Percentiles rank a stretch among this genome's conserved stretches.
Evolutionary conservation across 2,888 invertebrate species (phyloP).

Genomic region (Drosophila pegasa): DNA sequence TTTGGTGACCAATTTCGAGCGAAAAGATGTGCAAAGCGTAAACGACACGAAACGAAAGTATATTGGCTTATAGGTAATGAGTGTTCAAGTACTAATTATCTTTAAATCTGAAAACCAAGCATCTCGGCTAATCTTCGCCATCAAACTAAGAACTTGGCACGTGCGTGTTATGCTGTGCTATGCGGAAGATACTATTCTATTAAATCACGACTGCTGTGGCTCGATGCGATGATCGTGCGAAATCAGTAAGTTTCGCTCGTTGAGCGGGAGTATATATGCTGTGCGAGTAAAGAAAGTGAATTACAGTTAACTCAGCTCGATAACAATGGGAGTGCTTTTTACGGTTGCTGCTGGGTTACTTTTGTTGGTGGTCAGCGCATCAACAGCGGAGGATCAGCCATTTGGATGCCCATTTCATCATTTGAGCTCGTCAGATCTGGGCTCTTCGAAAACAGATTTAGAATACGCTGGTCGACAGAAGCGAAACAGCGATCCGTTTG

Average conservation of each 20-base stretch:
- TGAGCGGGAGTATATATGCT: conserved; percentile 55
- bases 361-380: conserved; percentile 16
- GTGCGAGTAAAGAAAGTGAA: conserved; percentile 23
- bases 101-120: conserved; percentile 17
- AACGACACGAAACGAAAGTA: conserved; percentile 17
- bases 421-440: conserved; percentile 7
- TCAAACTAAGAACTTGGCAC: conserved; percentile 53
- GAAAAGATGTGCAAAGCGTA: neutral
- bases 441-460: neutral
- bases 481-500: conserved; percentile 32
- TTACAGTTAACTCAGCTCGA: conserved; percentile 39
- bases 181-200: conserved; percentile 47
- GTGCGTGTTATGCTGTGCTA: conserved; percentile 29
- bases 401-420: conserved; percentile 48
- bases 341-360: conserved; percentile 30
- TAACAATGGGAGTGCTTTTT: conserved; percentile 45
- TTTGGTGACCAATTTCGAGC: conserved; percentile 8
- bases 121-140: conserved; percentile 50
- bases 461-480: conserved; percentile 18
- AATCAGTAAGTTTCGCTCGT: conserved; percentile 18
- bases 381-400: conserved; percentile 11
- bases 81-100: neutral
- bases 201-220: conserved; percentile 25
- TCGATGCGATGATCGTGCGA: conserved; percentile 51
- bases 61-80: neutral